These are phyloP conservation scores for Pachycephus smyrnensis DNA, from an alignment of 2,888 invertebrate species.

Conservation along the genomic window DNA sequence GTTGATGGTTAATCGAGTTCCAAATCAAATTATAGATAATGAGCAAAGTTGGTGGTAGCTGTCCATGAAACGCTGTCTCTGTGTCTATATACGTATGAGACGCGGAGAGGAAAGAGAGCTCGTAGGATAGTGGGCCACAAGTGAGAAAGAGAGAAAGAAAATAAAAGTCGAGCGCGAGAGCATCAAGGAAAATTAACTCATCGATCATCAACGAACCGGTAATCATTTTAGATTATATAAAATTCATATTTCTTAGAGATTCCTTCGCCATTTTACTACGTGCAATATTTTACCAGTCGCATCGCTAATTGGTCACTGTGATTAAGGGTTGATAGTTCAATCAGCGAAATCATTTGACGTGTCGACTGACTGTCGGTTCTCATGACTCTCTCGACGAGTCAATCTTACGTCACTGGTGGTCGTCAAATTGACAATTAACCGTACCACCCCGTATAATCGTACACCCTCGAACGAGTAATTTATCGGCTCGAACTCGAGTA, in stretches of 20 bases:
- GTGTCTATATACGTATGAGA: not conserved
- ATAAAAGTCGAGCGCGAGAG: not conserved
- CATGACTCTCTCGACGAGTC: not conserved
- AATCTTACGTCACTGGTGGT: not conserved
- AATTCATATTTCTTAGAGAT: not conserved
- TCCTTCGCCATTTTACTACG: not conserved
- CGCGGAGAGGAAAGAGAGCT: not conserved
- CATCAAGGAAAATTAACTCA: not conserved
- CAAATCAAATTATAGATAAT: constrained; percentile 63
- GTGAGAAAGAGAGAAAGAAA: not conserved
- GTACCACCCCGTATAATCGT: constrained; percentile 56
- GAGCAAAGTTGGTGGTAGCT: constrained; percentile 58
- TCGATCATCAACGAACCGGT: not conserved
- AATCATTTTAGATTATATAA: not conserved
- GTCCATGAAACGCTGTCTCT: not conserved
- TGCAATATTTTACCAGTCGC: not conserved
- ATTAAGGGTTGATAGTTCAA: not conserved
- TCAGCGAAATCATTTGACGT: not conserved
- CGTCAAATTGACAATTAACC: constrained; percentile 49
- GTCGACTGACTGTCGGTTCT: not conserved
- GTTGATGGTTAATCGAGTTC: constrained; percentile 62
- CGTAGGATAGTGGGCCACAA: not conserved
- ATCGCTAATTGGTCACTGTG: not conserved
- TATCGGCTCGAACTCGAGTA: constrained; percentile 57
- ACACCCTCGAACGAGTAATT: constrained; percentile 56